Base-by-base conservation (phyloP, 2,113 vertebrate species). In the Patagioenas fasciata region DNA sequence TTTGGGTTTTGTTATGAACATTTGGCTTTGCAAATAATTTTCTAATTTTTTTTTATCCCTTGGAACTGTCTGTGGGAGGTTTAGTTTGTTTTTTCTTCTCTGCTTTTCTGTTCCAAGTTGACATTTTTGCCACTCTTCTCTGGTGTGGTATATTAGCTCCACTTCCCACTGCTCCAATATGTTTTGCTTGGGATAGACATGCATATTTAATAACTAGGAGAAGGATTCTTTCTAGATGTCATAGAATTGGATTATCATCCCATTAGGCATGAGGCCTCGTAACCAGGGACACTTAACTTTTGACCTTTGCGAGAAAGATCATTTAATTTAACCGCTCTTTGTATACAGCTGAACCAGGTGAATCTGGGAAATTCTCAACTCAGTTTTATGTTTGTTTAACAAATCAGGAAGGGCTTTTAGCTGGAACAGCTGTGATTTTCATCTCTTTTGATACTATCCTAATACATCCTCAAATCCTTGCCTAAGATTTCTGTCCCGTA, bases 191-290 rank as follows among this genome's bases (percentile, higher is more conserved):
- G 93, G 88, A 94, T 79, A 84, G 91, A 94, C 80, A 85, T 96
- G 97, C 91, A 96, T 96, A 95, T 97, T 97, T 97, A 97, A 97
- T 98, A 98, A 96, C 87, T 96, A 80, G 47, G 74, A 96, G 89
- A 95, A 94, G 71, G 92, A 96, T 97, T 97, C 92, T 96, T 98
- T 96, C 96, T 96, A 81, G 94, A 95, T 85, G 93, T 74, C 87
- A 74, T 29, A 89, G 97, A 98, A 97, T 97, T 97, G 86, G 89
- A 98, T 97, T 97, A 97, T 97, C 96, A 95, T 97, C 95, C 96
- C 95, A 95, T 91, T 93, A 97, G 94, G 93, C 95, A 95, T 87
- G 96, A 98, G 96, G 90, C 90, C 94, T 96, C 93, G 86, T 96
- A 98, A 96, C 93, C 93, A 93, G 67, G 95, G 80, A 92, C 91